Conservation (phyloP, 2,113 vertebrate species). For the Mirounga angustirostris region DNA sequence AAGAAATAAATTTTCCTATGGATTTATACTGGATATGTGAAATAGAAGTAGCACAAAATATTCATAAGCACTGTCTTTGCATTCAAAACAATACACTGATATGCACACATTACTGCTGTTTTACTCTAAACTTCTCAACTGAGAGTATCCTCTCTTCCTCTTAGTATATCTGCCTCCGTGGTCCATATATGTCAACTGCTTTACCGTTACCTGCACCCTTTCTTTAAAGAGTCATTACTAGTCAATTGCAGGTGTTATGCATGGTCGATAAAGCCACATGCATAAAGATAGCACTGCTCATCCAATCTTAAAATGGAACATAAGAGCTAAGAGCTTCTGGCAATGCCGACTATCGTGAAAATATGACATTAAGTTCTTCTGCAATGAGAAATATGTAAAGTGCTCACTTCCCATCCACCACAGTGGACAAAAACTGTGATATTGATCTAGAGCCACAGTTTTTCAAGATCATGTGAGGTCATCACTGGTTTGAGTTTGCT, state of each 20-base stretch:
- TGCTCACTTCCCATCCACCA: neutral
- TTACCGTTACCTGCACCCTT: neutral
- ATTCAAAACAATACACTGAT: neutral
- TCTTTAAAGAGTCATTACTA: slow-evolving; percentile 38
- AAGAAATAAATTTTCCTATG: neutral
- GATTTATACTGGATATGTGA: neutral
- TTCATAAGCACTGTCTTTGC: neutral
- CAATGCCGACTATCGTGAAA: neutral
- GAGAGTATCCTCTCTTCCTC: neutral
- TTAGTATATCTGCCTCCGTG: neutral
- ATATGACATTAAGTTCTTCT: neutral
- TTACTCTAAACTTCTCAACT: neutral
- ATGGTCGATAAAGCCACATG: neutral
- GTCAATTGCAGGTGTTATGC: neutral
- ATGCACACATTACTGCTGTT: neutral
- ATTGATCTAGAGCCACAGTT: neutral
- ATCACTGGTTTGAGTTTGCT: neutral
- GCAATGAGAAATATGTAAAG: neutral
- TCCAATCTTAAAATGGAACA: slow-evolving; percentile 29
- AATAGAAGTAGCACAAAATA: neutral
- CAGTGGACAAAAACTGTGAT: neutral
- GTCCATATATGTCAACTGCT: neutral
- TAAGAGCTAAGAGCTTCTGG: neutral
- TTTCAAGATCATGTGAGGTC: neutral
- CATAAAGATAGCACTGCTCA: neutral